Evolutionary conservation across 2,797 vertebrate genomes (phyloP).

Genomic region (Tragelaphus oryx): DNA sequence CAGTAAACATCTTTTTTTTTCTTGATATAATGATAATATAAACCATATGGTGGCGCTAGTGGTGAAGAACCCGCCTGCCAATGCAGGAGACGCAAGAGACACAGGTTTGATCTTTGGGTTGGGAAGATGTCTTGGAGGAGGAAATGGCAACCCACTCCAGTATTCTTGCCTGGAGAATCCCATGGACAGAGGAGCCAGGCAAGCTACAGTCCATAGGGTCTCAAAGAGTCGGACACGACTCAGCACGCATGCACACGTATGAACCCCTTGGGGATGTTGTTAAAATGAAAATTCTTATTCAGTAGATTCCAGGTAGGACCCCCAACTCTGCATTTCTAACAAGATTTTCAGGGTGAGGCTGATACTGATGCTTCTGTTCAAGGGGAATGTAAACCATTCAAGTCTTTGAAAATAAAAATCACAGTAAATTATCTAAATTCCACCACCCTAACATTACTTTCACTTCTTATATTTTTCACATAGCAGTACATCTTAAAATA

Average conservation of each 20-base stretch:
- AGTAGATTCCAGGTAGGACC: neutral
- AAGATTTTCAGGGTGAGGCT: neutral
- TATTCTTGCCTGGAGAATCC: neutral
- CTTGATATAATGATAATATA: neutral
- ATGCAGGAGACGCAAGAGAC: accelerated
- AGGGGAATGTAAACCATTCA: neutral
- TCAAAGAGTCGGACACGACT: neutral
- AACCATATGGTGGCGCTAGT: neutral
- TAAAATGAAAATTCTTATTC: neutral
- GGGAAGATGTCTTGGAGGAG: neutral
- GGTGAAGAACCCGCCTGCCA: neutral
- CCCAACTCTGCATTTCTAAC: neutral
- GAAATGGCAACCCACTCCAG: neutral
- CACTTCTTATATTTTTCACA: neutral
- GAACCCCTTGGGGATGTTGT: neutral
- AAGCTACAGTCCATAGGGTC: neutral
- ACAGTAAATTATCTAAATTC: neutral
- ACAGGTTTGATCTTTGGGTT: neutral
- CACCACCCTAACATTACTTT: neutral
- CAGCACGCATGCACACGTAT: accelerated
- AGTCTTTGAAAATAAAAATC: neutral
- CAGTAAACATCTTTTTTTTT: neutral
- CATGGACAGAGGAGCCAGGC: neutral
- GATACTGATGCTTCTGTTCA: neutral
- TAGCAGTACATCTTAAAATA: neutral